These are phyloP conservation scores for Archilochus colubris DNA, from an alignment of 2,113 vertebrate species.

Conservation along the genomic window DNA sequence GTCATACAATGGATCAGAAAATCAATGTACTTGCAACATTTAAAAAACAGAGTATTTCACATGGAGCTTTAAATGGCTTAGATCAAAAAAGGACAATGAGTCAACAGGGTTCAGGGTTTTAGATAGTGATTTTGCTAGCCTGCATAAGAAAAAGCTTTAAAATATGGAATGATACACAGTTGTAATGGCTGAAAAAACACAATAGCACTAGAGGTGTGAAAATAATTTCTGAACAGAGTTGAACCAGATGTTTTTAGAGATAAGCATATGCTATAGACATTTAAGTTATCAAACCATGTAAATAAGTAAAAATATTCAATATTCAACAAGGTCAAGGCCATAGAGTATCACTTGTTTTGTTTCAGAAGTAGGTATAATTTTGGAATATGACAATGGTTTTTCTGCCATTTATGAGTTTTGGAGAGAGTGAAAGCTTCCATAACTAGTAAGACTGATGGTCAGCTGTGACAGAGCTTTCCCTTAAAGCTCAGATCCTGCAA, in stretches of 20 bases:
- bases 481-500: neutral
- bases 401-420: neutral
- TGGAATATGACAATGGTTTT: neutral
- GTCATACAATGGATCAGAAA: neutral
- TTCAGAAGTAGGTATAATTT: neutral
- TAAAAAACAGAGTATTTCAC: neutral
- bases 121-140: neutral
- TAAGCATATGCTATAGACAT: neutral
- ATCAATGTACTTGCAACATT: neutral
- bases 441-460: neutral
- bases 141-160: neutral
- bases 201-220: constrained; percentile 13
- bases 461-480: neutral
- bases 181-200: neutral
- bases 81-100: neutral
- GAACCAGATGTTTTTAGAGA: neutral
- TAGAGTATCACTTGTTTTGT: neutral
- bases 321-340: neutral
- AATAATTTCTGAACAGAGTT: neutral
- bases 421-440: neutral
- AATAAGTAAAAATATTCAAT: neutral
- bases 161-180: neutral
- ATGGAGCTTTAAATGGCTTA: neutral
- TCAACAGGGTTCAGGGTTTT: neutral
- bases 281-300: neutral